phyloP scores from a whole-genome alignment of 2,888 invertebrate species.

The Agrotis ipsilon region DNA sequence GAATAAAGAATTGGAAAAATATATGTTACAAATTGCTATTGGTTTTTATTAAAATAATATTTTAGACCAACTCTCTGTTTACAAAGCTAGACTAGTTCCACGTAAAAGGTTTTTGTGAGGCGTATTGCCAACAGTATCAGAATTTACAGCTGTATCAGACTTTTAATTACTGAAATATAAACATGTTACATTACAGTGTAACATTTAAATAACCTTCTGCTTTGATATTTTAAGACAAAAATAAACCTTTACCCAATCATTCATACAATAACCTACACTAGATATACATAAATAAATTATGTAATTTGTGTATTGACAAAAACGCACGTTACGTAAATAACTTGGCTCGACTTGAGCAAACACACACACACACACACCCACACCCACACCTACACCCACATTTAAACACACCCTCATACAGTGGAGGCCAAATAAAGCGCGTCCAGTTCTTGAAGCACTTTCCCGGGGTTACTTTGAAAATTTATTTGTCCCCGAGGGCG shows the following conservation, averaged over 20 bases:
- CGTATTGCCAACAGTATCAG: no score
- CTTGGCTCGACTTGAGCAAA: constrained; percentile 6
- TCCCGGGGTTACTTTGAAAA: constrained; percentile 64
- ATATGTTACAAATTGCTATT: no score
- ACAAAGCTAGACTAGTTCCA: no score
- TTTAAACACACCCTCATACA: constrained; percentile 10
- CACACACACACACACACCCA: constrained; percentile 10
- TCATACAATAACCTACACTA: no score
- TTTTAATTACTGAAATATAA: not conserved
- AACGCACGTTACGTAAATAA: constrained; percentile 12
- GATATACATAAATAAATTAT: no score
- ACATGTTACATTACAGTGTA: no score
- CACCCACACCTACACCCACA: constrained; percentile 16
- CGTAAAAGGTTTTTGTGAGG: no score
- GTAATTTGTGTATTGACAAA: not conserved
- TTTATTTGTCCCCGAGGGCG: constrained; percentile 64
- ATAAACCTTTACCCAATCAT: not conserved
- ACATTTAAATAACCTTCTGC: not conserved
- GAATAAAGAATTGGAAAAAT: no score
- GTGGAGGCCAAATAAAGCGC: constrained; percentile 50
- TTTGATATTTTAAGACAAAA: not conserved
- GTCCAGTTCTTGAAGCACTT: constrained; percentile 63
- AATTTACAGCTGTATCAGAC: not conserved
- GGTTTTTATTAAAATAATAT: no score
- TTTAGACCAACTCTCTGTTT: no score